phyloP scores from a whole-genome alignment of 2,113 vertebrate genomes.

The Chroicocephalus ridibundus region DNA sequence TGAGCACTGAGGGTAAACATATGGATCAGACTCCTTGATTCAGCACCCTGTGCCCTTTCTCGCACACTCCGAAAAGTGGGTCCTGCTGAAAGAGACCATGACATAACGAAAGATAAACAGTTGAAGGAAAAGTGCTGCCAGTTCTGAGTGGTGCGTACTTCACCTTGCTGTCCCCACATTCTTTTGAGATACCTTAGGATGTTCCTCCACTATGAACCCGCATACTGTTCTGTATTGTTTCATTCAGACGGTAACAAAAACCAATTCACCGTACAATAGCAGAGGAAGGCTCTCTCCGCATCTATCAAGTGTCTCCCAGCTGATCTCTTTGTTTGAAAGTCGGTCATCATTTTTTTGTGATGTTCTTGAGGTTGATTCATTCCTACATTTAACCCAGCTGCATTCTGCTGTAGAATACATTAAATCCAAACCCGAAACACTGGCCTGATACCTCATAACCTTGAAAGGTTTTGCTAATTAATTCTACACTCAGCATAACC shows the following conservation, averaged over 20 bases:
- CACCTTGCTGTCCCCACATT: neutral
- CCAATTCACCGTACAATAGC: neutral
- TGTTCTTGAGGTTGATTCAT: neutral
- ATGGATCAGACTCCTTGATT: neutral
- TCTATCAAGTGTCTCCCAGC: neutral
- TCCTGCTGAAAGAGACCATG: neutral
- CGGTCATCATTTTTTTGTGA: neutral
- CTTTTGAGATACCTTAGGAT: neutral
- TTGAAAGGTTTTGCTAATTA: conserved; percentile 46
- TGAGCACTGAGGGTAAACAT: neutral
- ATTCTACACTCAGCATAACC: neutral
- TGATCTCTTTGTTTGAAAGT: neutral
- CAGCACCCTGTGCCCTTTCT: neutral
- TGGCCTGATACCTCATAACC: neutral
- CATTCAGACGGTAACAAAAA: neutral
- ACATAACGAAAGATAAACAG: neutral
- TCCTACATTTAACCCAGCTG: neutral
- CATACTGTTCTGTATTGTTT: neutral
- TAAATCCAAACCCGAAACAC: conserved; percentile 15
- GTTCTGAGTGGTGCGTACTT: neutral
- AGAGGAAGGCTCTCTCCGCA: neutral
- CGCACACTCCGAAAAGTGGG: fast-evolving
- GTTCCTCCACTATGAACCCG: neutral
- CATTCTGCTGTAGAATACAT: neutral
- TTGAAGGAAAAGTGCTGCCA: neutral